Base-by-base conservation (phyloP, 2,113 vertebrate species). In the Nesoenas mayeri region DNA sequence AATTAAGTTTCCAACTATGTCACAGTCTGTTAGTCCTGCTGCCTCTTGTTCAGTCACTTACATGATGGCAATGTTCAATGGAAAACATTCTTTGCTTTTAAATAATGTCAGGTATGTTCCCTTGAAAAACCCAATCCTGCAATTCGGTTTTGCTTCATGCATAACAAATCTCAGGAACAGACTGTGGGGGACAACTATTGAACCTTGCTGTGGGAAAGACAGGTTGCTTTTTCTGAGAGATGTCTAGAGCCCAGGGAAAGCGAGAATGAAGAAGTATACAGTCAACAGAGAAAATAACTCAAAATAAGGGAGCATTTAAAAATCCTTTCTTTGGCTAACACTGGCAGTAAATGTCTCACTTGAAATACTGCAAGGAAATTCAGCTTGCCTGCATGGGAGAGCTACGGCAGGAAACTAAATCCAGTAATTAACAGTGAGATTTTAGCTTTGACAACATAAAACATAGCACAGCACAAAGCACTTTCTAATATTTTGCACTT, bases 301-400 rank as follows among this genome's bases (percentile, higher is more conserved):
- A 90, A 94, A 95, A 96, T 81, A 73, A 89, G 56, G 70, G 62
- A 85, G 36, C 79, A 80, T 75, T 93, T 57, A 51, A 85, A 95
- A 94, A 95, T 62, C 80, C 85, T 91, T 93, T 91, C 60, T 93
- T 88, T 54, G 62, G 40, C 21, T 93, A 74, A 44, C 42, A 34
- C 34, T 44, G 36, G 82, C 72, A 90, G 90, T 89, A 95, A 97
- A 95, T 29, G 34, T 80, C 82, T 91, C 31, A 21, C 72, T 80
- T 94, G 88, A 96, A 96, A 94, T 92, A 84, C 28, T 79, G 79
- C 56, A 81, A 90, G 88, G 64, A 88, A 84, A 85, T 80, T 83
- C 71, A 3, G 20, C 32, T 80, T 80, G 71, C 18, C 48, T 88
- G 34, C 38, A 70, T 1, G 7, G 57, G 69, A 88, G 72, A 85